Conservation (phyloP, 2,113 vertebrate species). For the Stegostoma tigrinum region DNA sequence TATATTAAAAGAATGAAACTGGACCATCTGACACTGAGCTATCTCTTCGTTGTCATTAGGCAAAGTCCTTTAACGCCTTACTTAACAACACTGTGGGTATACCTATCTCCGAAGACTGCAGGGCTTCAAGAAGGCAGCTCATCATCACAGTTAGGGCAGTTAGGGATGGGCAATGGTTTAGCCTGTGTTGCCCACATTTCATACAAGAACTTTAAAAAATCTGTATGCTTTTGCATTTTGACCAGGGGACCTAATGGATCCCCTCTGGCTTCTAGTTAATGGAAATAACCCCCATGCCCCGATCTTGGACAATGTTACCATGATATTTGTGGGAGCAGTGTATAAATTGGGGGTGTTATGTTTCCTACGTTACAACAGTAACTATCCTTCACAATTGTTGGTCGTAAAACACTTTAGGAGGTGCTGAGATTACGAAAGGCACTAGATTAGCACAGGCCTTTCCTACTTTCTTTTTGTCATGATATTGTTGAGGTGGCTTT, state of each 20-base stretch:
- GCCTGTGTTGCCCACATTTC: not conserved
- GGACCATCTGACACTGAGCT: no score
- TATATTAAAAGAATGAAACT: no score
- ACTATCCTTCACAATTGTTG: not conserved
- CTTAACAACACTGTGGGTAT: no score
- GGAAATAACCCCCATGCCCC: no score
- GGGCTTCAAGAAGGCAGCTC: no score
- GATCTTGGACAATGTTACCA: not conserved
- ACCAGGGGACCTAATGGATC: not conserved
- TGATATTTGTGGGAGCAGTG: not conserved
- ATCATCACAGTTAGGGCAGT: no score
- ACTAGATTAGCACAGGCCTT: not conserved
- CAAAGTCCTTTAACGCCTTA: no score
- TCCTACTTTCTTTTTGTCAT: not conserved
- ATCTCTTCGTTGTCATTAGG: no score
- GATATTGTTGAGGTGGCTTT: not conserved
- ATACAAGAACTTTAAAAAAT: no score
- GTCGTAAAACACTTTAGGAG: not conserved
- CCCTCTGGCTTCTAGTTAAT: no score
- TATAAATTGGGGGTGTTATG: not conserved
- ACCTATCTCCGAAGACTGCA: no score
- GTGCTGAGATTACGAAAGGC: not conserved
- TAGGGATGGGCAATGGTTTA: no score
- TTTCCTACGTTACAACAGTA: not conserved
- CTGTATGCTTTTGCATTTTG: not conserved